These are phyloP conservation scores for Syritta pipiens DNA, from an alignment of 2,888 invertebrate species.

Conservation along the genomic window DNA sequence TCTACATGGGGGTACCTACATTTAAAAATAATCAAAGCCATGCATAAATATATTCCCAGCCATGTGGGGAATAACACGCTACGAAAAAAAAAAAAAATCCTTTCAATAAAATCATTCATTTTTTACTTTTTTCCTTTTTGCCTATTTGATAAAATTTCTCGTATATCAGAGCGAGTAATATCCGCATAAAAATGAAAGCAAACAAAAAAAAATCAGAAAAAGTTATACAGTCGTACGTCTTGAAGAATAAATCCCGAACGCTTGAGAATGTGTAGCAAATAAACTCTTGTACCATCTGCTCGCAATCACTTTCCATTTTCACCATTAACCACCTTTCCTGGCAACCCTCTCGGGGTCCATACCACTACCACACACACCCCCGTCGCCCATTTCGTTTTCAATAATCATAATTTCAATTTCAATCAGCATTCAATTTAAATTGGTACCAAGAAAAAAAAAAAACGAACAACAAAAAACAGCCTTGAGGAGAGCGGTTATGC, in stretches of 20 bases:
- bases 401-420: constrained; percentile 68
- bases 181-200: constrained; percentile 1
- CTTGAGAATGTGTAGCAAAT: constrained; percentile 47
- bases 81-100: constrained; percentile 14
- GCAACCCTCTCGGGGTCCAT: background rate
- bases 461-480: background rate
- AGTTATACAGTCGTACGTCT: constrained; percentile 5
- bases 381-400: constrained; percentile 40
- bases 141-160: constrained; percentile 2
- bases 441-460: constrained; percentile 4
- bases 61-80: background rate
- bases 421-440: constrained; percentile 68
- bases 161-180: constrained; percentile 6
- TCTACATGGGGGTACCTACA: background rate
- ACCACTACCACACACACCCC: background rate
- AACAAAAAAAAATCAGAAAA: background rate
- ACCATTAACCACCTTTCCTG: constrained; percentile 41
- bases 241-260: constrained; percentile 27
- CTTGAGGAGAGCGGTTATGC: background rate
- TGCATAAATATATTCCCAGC: constrained; percentile 1
- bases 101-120: constrained; percentile 37
- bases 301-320: constrained; percentile 56
- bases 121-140: background rate
- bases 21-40: constrained; percentile 10
- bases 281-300: constrained; percentile 62